These are phyloP conservation scores for Fragum sueziense DNA, from an alignment of 2,888 invertebrate genomes.

Conservation along the genomic window DNA sequence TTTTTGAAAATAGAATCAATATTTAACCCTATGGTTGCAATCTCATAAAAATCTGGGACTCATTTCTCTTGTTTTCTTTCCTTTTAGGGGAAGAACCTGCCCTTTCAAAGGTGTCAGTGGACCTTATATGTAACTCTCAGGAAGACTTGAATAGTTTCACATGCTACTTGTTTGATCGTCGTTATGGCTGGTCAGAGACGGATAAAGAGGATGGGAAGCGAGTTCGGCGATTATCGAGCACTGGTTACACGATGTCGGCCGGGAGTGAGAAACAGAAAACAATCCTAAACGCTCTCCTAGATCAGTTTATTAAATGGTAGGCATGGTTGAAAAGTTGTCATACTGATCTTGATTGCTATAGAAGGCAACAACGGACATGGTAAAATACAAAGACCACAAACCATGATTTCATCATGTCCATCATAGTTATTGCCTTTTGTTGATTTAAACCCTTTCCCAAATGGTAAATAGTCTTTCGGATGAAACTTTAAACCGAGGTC, in stretches of 20 bases:
- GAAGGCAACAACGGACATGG: no score
- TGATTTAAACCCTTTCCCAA: no score
- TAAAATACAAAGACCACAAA: no score
- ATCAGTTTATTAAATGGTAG: constrained; percentile 71
- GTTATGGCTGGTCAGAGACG: constrained; percentile 79
- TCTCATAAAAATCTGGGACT: no score
- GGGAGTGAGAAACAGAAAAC: constrained; percentile 68
- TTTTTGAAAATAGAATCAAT: no score
- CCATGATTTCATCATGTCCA: no score
- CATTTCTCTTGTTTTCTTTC: background rate
- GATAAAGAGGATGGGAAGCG: constrained; percentile 64
- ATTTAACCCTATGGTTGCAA: no score
- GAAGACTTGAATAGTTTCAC: constrained; percentile 67
- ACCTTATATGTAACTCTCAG: constrained; percentile 51
- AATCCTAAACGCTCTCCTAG: constrained; percentile 67
- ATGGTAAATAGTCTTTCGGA: no score
- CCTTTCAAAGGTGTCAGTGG: constrained; percentile 43
- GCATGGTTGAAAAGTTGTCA: no score
- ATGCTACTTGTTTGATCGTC: constrained; percentile 75
- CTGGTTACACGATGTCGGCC: constrained; percentile 62
- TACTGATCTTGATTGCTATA: no score
- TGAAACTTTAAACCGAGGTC: no score
- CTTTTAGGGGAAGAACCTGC: constrained; percentile 59
- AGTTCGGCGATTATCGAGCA: constrained; percentile 63
- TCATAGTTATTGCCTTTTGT: no score